Conservation (phyloP, 2,888 invertebrate genomes). For the Scaeva pyrastri region DNA sequence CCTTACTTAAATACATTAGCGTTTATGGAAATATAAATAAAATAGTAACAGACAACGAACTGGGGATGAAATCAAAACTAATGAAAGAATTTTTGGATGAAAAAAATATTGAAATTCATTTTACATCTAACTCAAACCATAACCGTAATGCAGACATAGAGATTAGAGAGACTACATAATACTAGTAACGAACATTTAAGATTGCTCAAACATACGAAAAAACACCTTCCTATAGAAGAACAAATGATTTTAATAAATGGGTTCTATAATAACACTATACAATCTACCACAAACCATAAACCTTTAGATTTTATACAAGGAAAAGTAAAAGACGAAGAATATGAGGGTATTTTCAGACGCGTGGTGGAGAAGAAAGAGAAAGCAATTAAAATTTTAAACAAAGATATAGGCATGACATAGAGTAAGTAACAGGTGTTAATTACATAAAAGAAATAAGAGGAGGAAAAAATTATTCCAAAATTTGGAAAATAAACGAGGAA, state of each 20-base stretch:
- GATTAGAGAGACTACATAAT: slow-evolving; percentile 42
- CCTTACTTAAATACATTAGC: slow-evolving; percentile 27
- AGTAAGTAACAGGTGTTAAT: slow-evolving; percentile 25
- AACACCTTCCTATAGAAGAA: slow-evolving; percentile 39
- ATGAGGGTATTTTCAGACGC: slow-evolving; percentile 1
- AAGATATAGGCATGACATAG: slow-evolving; percentile 21
- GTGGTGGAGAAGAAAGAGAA: slow-evolving; percentile 35
- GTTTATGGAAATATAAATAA: slow-evolving; percentile 21
- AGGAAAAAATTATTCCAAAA: slow-evolving; percentile 26
- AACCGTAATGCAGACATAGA: slow-evolving; percentile 42
- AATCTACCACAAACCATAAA: slow-evolving; percentile 34
- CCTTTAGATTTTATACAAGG: too few species aligned
- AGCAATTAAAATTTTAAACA: slow-evolving; percentile 20
- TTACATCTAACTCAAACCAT: slow-evolving; percentile 42
- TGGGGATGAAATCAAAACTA: slow-evolving; percentile 36
- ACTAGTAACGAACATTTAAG: slow-evolving; percentile 34
- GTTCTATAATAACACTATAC: slow-evolving; percentile 48
- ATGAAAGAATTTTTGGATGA: slow-evolving; percentile 28
- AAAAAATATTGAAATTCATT: slow-evolving; percentile 46
- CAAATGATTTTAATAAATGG: slow-evolving; percentile 40
- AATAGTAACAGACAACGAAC: slow-evolving; percentile 34
- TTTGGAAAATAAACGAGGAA: slow-evolving; percentile 15
- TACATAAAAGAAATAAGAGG: too few species aligned
- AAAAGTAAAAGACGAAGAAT: slow-evolving; percentile 35
- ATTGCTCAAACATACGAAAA: slow-evolving; percentile 37